Base-by-base conservation (phyloP, 2,797 vertebrate genomes). In the Cossypha dichroa region DNA sequence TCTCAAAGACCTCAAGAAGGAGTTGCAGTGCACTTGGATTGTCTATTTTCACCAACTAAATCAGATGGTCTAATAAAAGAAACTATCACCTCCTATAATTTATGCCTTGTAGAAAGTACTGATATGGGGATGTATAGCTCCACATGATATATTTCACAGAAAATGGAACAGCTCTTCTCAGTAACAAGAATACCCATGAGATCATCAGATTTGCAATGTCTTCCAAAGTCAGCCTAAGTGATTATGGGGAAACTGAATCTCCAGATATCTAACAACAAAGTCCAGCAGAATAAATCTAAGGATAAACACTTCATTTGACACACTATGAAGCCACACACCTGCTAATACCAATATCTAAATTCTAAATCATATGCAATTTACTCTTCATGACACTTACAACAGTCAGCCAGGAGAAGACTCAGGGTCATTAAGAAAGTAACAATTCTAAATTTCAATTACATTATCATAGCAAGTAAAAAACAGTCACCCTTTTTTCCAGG, bases 221-320 rank as follows among this genome's bases (percentile, higher is more conserved):
- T 87, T 94, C 74, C 25, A 28, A 6, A 46, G 75, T 34, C 84
- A 91, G 56, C 15, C 2, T 18, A 81, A 92, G 46, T 86, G 54
- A 86, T 67, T 54, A 68, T 1, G 2, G 38, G 63, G 45, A 95
- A 95, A 95, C 34, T 26, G 70, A 84, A 81, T 40, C 49, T 69
- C 48, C 54, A 84, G 60, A 85, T 56, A 76, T 14, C 68, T 55
- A 76, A 63, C 59, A 77, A 40, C 31, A 54, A 92, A 81, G 60
- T 59, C 34, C 76, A 94, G 68, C n/a, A 90, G 23, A 95, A 84
- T 75, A 89, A 73, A 96, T 60, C 46, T 79, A 60, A 84, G 33
- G 77, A 89, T 59, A 33, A 86, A 62, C 36, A 85, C 46, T 74
- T 74, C 26, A 36, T 69, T 38, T 93, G 82, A 69, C 84, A 95